Percentiles rank a stretch among this genome's conserved stretches.
Evolutionary conservation across 2,888 invertebrate genomes (phyloP).

Genomic region (Melitaea athalia): DNA sequence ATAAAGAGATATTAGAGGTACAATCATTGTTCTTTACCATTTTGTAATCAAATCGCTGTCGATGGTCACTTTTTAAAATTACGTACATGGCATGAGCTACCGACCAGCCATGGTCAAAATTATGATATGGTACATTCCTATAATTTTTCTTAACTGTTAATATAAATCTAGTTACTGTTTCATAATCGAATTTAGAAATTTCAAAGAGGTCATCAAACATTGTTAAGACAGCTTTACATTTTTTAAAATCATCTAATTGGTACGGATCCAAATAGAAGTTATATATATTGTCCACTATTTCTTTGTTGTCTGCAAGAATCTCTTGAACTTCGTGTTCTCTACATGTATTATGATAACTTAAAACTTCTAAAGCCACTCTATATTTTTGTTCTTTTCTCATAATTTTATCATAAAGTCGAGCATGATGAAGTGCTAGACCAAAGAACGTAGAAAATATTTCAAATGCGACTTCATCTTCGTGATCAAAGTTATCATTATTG

Average conservation of each 20-base stretch:
- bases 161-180: slow-evolving; percentile 86
- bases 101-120: slow-evolving; percentile 94
- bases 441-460: slow-evolving; percentile 93
- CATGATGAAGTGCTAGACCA: slow-evolving; percentile 92
- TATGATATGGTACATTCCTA: slow-evolving; percentile 91
- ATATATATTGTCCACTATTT: slow-evolving; percentile 62
- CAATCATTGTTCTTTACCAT: slow-evolving; percentile 50
- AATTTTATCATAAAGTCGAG: slow-evolving; percentile 92
- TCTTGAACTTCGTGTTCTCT: slow-evolving; percentile 85
- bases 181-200: slow-evolving; percentile 84
- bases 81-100: slow-evolving; percentile 93
- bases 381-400: slow-evolving; percentile 92
- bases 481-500: slow-evolving; percentile 77
- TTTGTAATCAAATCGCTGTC: slow-evolving; percentile 53
- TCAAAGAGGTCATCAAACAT: slow-evolving; percentile 91
- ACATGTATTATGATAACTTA: slow-evolving; percentile 92
- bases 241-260: slow-evolving; percentile 85
- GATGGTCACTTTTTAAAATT: slow-evolving; percentile 82
- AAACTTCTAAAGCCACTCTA: slow-evolving; percentile 89
- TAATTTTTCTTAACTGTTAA: slow-evolving; percentile 93
- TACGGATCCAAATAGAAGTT: slow-evolving; percentile 88
- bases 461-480: slow-evolving; percentile 90
- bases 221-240: slow-evolving; percentile 86
- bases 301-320: slow-evolving; percentile 47
- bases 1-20: neutral